Percentiles rank a stretch among this genome's conserved stretches.
phyloP scores from a whole-genome alignment of 2,797 vertebrate species.

The Danio choprae region DNA sequence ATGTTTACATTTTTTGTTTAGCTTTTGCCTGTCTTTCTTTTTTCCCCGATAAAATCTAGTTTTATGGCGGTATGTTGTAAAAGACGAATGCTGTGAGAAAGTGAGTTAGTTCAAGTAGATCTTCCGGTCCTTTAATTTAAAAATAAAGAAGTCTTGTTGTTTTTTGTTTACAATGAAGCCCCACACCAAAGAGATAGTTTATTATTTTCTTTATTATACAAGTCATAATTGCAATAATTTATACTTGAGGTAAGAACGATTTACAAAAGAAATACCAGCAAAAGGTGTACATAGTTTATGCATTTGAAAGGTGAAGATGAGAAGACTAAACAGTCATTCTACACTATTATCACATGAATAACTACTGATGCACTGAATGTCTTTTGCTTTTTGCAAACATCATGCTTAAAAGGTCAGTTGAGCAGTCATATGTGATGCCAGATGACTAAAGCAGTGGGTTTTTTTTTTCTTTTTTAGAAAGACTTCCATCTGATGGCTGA shows the following conservation, averaged over 20 bases:
- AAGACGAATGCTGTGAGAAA: neutral
- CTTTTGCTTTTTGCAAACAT: neutral
- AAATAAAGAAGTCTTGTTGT: neutral
- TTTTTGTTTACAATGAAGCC: neutral
- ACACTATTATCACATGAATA: neutral
- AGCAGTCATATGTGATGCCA: neutral
- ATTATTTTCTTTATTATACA: neutral
- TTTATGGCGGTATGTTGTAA: neutral
- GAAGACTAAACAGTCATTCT: neutral
- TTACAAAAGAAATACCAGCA: neutral
- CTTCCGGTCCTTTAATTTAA: neutral
- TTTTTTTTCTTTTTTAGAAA: slow-evolving; percentile 63
- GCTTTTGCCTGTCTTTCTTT: neutral
- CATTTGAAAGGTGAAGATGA: neutral
- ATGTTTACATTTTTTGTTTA: neutral
- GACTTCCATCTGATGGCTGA: slow-evolving; percentile 78
- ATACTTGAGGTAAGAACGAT: neutral
- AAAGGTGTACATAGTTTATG: neutral
- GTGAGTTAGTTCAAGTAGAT: neutral
- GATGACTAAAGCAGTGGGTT: neutral
- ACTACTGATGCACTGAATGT: neutral
- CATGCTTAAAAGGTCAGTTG: neutral
- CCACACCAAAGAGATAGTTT: neutral
- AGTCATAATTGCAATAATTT: slow-evolving; percentile 31
- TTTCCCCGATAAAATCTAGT: no score